Percentiles rank a stretch among this genome's conserved stretches.
phyloP scores from a whole-genome alignment of 2,888 invertebrate species.

The Xestia ashworthii region DNA sequence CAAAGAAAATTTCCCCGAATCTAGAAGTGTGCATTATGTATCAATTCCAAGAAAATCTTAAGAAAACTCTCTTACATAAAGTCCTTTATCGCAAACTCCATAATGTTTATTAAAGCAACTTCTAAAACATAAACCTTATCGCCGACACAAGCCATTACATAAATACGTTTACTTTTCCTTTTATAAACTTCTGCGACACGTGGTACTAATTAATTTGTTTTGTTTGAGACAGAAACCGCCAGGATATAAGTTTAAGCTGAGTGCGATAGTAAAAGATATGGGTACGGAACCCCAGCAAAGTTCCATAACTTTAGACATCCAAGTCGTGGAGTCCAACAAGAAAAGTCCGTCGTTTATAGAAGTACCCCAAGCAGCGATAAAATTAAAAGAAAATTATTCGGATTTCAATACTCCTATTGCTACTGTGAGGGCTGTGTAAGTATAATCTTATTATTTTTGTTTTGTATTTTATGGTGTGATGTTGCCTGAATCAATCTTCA shows the following conservation, averaged over 20 bases:
- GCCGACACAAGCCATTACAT: slow-evolving; percentile 45
- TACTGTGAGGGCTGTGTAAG: slow-evolving; percentile 93
- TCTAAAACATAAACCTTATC: slow-evolving; percentile 45
- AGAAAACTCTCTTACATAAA: not conserved
- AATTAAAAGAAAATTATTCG: slow-evolving; percentile 93
- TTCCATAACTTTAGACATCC: slow-evolving; percentile 95
- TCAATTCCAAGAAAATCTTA: slow-evolving; percentile 1
- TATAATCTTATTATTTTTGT: slow-evolving; percentile 63
- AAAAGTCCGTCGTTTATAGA: slow-evolving; percentile 94
- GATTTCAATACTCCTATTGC: slow-evolving; percentile 93
- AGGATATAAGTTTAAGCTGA: slow-evolving; percentile 92
- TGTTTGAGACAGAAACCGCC: slow-evolving; percentile 89
- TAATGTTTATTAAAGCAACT: slow-evolving; percentile 32
- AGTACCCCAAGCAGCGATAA: slow-evolving; percentile 91
- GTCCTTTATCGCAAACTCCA: slow-evolving; percentile 13
- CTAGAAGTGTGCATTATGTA: not conserved
- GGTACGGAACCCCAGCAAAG: slow-evolving; percentile 92
- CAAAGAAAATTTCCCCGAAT: not conserved
- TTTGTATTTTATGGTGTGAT: not conserved
- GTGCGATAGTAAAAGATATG: slow-evolving; percentile 95
- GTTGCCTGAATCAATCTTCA: not conserved
- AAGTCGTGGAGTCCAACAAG: slow-evolving; percentile 96
- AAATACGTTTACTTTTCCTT: slow-evolving; percentile 53
- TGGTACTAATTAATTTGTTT: slow-evolving; percentile 63
- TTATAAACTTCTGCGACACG: slow-evolving; percentile 54